A percentile compares a stretch with the other conserved stretches of the same genome.
These are phyloP conservation scores for Menidia menidia DNA, from an alignment of 2,797 vertebrate genomes.

Conservation along the genomic window DNA sequence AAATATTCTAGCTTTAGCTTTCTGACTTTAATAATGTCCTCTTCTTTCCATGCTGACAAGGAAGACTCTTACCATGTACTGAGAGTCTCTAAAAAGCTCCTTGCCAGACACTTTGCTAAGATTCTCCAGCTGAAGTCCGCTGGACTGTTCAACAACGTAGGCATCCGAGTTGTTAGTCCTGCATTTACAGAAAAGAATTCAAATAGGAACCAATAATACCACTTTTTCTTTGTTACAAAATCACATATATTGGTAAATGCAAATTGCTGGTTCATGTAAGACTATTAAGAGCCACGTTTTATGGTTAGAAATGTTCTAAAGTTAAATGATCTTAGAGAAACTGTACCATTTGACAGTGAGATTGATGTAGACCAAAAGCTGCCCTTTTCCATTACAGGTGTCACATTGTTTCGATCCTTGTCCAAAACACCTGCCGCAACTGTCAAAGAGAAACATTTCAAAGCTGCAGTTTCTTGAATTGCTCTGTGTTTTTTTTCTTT, in stretches of 20 bases:
- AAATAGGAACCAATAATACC: conserved; percentile 1
- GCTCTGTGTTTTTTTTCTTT: not conserved
- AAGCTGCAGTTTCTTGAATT: not conserved
- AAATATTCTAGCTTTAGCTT: no score
- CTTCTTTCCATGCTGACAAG: not conserved
- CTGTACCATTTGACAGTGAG: conserved; percentile 82
- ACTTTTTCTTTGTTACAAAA: not conserved
- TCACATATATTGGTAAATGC: not conserved
- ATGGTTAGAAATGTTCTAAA: not conserved
- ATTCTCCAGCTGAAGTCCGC: conserved; percentile 75
- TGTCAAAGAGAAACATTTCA: conserved; percentile 44
- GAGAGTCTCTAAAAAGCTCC: conserved; percentile 81
- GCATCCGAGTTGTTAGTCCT: conserved; percentile 79
- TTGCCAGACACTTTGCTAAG: conserved; percentile 81
- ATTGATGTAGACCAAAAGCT: conserved; percentile 82
- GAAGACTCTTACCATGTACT: conserved; percentile 76
- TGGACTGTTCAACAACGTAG: conserved; percentile 79
- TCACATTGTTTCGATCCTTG: conserved; percentile 69
- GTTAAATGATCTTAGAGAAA: conserved; percentile 16
- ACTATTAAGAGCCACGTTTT: no score
- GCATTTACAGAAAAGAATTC: conserved; percentile 13
- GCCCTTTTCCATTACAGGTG: conserved; percentile 76
- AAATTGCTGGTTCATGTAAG: not conserved
- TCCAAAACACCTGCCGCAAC: conserved; percentile 75
- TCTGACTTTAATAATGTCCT: not conserved